phyloP scores from a whole-genome alignment of 2,113 vertebrate genomes.

The Gadus macrocephalus region DNA sequence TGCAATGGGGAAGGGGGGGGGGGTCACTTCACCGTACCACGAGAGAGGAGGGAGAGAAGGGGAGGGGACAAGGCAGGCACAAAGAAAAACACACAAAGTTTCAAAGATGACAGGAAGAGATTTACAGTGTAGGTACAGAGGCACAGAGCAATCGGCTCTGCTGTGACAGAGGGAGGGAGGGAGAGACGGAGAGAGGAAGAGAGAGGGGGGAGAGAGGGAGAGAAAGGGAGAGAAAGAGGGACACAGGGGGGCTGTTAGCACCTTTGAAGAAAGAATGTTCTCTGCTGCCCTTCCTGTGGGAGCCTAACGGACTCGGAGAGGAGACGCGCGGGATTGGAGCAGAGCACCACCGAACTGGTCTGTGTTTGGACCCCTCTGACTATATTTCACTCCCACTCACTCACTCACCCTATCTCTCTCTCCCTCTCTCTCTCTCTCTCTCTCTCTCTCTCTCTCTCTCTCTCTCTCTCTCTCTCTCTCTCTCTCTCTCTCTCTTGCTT shows the following conservation, averaged over 20 bases:
- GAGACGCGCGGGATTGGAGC: constrained; percentile 12
- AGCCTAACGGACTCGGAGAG: constrained; percentile 28
- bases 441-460: no score
- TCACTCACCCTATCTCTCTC: no score
- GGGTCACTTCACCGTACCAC: constrained; percentile 27
- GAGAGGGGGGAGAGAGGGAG: constrained; percentile 35
- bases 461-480: no score
- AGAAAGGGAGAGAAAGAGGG: constrained; percentile 28
- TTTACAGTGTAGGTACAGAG: constrained; percentile 30
- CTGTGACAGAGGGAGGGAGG: constrained; percentile 6
- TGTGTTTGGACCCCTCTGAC: constrained; percentile 11
- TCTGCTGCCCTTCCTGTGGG: constrained; percentile 49
- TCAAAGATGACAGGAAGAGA: constrained; percentile 48
- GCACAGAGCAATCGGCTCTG: not conserved
- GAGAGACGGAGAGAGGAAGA: constrained; percentile 21
- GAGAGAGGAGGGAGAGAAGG: constrained; percentile 16
- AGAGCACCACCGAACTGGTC: constrained; percentile 28
- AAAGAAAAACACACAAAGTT: constrained; percentile 9
- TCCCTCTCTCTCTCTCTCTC: no score
- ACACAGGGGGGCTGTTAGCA: constrained; percentile 52
- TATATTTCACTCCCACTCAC: not conserved
- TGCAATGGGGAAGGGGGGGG: no score
- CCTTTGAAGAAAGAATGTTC: constrained; percentile 68
- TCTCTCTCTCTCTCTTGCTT: no score
- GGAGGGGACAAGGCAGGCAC: constrained; percentile 20